Evolutionary conservation across 2,113 vertebrate species (phyloP).

Genomic region (Ascaphus truei): DNA sequence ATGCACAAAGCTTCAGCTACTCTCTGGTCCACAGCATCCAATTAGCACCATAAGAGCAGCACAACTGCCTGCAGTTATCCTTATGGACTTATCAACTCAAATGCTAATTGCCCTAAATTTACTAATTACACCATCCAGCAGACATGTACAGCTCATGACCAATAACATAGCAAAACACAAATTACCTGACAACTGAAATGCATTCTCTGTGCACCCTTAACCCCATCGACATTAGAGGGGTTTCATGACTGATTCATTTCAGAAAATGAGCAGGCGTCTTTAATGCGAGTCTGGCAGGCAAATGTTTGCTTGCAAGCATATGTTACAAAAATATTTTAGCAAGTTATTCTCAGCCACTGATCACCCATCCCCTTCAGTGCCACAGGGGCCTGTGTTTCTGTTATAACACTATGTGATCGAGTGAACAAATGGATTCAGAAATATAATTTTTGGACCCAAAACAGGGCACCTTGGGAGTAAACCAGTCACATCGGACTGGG

Average conservation of each 20-base stretch:
- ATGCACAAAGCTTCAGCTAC: constrained; percentile 1
- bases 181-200: constrained; percentile 16
- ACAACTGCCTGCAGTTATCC: constrained; percentile 29
- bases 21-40: constrained; percentile 24
- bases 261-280: not conserved
- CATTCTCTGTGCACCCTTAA: not conserved
- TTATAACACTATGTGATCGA: no score
- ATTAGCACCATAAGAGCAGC: constrained; percentile 19
- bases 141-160: not conserved
- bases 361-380: no score
- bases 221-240: not conserved
- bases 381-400: no score
- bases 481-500: no score
- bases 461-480: no score
- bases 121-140: constrained; percentile 24
- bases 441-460: no score
- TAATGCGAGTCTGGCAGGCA: not conserved
- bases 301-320: no score
- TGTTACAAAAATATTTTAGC: no score
- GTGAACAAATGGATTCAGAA: no score
- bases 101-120: constrained; percentile 28
- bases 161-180: constrained; percentile 13
- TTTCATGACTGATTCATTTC: not conserved
- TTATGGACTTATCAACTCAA: not conserved
- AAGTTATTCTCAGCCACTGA: no score